A percentile compares a stretch with the other conserved stretches of the same genome.
These are phyloP conservation scores for Ptilonorhynchus violaceus DNA, from an alignment of 2,113 vertebrate species.

Conservation along the genomic window DNA sequence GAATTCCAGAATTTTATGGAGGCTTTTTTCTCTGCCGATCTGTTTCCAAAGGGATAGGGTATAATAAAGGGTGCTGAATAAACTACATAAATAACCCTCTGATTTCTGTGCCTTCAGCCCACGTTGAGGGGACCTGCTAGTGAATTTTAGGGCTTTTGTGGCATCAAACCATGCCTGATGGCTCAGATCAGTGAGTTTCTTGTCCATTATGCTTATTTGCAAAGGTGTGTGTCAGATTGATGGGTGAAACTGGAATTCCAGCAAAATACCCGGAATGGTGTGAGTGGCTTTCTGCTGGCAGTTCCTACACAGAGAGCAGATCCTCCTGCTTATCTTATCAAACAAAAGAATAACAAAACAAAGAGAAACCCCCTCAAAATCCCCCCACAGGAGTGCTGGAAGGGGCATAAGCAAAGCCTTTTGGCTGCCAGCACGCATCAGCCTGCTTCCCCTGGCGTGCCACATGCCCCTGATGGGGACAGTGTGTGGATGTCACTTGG, in stretches of 20 bases:
- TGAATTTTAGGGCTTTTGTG: background rate
- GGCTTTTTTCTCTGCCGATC: background rate
- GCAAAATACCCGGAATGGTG: background rate
- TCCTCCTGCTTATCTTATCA: background rate
- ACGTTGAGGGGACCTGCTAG: background rate
- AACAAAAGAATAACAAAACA: background rate
- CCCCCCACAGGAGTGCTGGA: fast-evolving
- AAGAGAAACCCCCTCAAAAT: background rate
- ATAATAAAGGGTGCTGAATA: background rate
- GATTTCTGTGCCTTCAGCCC: background rate
- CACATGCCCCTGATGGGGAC: background rate
- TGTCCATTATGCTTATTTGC: fast-evolving
- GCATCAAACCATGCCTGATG: background rate
- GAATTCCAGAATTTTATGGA: background rate
- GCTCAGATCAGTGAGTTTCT: background rate
- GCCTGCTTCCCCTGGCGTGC: background rate
- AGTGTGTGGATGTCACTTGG: constrained; percentile 13
- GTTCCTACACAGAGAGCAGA: background rate
- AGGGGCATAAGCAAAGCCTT: background rate
- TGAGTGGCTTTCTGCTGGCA: background rate
- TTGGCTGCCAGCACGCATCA: background rate
- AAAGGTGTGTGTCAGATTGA: background rate
- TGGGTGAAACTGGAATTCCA: background rate
- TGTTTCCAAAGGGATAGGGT: background rate
- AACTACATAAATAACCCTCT: background rate